Evolutionary conservation across 1,140 invertebrate species (phyloP), one percentile per base, ranked within the genome.

Genomic region (Eubasilissa regina): DNA sequence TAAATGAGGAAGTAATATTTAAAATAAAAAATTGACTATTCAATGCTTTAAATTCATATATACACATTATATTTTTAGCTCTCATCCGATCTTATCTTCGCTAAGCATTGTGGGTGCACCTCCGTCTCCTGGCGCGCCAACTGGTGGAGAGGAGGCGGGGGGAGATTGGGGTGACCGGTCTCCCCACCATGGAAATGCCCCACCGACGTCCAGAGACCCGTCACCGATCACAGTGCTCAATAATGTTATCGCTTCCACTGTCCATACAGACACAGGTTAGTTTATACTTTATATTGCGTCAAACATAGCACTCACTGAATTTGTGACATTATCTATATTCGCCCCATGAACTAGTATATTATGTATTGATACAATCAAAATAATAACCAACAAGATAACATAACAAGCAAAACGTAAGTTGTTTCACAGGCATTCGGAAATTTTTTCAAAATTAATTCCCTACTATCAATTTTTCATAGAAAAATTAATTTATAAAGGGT

Each of bases 231-330:
- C 73, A 11, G 17, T 83, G 4, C 72, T 83, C 7, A 83, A 83
- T 19, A 83, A 77, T 44, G 81, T 83, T 0, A 83, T 83, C 8
- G 72, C 81, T 45, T 83, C 81, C 8, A 78, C 81, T 4, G 81
- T 83, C 4, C 79, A 83, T 62, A 78, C 79, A 4, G 60, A 80
- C 56, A 83, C 81, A 66, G 81, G 81, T 82, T 72, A 73, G 51
- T 13, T 21, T 70, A 35, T 35, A 35, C 25, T 35, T 35, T 35
- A 35, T 19, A 62, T 62, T 35, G 8, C 51, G 3, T 8, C 1
- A 53, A 4, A 3, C 10, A 3, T 15, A 1, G 15, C 1, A 8
- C 12, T 15, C 51, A 1, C 51, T 53, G 8, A 13, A 53, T 3
- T 3, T 15, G 1, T n/a, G n/a, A n/a, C n/a, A n/a, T n/a, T n/a